Evolutionary conservation across 1,140 invertebrate species (phyloP), one percentile per base, ranked within the genome.

Genomic region (Augochlora pura): DNA sequence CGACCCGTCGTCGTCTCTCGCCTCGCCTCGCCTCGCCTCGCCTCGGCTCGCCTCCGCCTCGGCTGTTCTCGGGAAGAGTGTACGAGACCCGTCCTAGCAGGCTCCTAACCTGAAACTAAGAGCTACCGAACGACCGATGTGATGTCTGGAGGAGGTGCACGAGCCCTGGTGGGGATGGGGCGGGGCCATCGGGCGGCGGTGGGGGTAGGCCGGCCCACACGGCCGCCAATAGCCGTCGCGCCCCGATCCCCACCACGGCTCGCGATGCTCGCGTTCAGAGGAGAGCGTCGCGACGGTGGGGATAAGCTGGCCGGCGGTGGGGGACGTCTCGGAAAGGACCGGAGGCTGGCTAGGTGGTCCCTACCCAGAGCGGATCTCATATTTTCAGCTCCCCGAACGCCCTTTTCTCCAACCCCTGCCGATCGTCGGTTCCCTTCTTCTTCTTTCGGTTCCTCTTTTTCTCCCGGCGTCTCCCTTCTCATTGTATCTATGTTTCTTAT

Each of bases 71-170:
- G 54, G 86, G 82, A 87, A 87, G 90, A 88, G 88, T 90, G 88
- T 91, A 84, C 88, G 90, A 93, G 92, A 93, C 92, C 92, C 92
- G 91, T 92, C 87, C 91, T 91, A 92, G 89, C 92, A 93, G 93
- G 93, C 93, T 93, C 90, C 93, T 93, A 93, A 93, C 92, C 93
- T 93, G 92, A 93, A 93, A 93, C 92, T 93, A 93, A 93, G 91
- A 93, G 92, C 92, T 91, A 91, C 88, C 90, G 90, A 91, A 92
- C 88, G 89, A 90, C 89, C 88, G 91, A 93, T 93, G 90, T 90
- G 90, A 90, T 90, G 90, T 82, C 88, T 92, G 91, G 90, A 92
- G 91, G 93, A 92, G 92, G 91, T 86, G 88, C 91, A 87, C 85
- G 71, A 54, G 52, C 21, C 14, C 70, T 68, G 77, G 91, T 87